Conservation (phyloP, 2,113 vertebrate genomes). For the Tursiops truncatus region DNA sequence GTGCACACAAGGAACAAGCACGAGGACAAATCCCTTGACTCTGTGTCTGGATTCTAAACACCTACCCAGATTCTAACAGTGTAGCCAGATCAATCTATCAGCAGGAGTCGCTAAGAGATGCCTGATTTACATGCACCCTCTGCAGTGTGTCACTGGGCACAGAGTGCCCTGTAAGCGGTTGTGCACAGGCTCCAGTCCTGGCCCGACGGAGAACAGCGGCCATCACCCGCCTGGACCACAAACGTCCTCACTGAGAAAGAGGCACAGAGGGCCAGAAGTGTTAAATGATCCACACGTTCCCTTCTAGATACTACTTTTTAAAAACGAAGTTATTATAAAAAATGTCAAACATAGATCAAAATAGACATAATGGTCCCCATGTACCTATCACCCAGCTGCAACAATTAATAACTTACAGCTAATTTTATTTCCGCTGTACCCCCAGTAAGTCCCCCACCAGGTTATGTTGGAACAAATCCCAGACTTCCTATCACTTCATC, state of each 20-base stretch:
- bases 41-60: constrained; percentile 27
- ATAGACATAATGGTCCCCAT: background rate
- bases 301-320: background rate
- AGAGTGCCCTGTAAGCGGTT: background rate
- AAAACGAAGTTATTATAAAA: constrained; percentile 15
- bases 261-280: background rate
- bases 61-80: background rate
- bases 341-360: background rate
- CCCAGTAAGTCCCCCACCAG: background rate
- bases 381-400: background rate
- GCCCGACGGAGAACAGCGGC: background rate
- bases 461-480: constrained; percentile 1
- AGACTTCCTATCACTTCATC: background rate
- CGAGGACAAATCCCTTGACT: constrained; percentile 32
- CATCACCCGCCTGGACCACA: background rate
- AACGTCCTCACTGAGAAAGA: background rate
- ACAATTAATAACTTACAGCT: constrained; percentile 16
- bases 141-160: background rate
- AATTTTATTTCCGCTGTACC: background rate
- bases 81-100: background rate
- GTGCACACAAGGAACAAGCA: background rate
- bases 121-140: constrained; percentile 6
- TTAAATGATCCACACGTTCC: background rate
- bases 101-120: background rate
- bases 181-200: background rate